Conservation (phyloP, 2,113 vertebrate genomes). For the Neolamprologus variostigma region DNA sequence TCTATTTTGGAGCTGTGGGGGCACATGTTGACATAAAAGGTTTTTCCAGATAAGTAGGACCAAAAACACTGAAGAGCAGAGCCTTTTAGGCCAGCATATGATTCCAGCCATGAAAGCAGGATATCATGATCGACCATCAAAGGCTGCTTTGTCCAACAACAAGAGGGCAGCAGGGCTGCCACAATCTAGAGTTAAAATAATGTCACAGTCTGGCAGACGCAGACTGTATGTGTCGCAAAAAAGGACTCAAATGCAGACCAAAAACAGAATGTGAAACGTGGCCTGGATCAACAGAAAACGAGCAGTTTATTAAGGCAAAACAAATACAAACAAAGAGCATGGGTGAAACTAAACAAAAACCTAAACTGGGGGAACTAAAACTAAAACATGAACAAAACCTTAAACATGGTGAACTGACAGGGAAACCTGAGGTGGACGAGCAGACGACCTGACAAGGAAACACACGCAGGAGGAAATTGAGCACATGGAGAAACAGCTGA, state of each 20-base stretch:
- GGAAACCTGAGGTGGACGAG: not conserved
- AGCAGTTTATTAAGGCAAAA: not conserved
- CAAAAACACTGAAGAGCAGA: not conserved
- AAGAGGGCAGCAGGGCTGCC: not conserved
- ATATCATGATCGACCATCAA: not conserved
- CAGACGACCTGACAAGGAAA: not conserved
- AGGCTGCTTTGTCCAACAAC: not conserved
- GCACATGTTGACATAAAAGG: too few relatives aligned
- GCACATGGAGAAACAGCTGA: not conserved
- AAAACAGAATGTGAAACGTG: not conserved
- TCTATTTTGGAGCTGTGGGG: too few relatives aligned
- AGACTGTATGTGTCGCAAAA: not conserved
- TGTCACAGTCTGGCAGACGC: not conserved
- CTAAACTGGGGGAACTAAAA: not conserved
- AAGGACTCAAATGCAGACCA: not conserved
- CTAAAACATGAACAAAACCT: not conserved
- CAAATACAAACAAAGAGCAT: not conserved
- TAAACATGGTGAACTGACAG: not conserved
- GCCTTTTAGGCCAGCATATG: not conserved
- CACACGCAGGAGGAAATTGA: not conserved
- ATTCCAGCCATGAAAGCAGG: not conserved
- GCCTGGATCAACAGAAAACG: accelerated
- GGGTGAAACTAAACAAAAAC: not conserved
- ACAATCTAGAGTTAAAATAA: not conserved
- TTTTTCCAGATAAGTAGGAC: not conserved